Evolutionary conservation across 2,797 vertebrate species (phyloP).

Genomic region (Trematomus bernacchii): DNA sequence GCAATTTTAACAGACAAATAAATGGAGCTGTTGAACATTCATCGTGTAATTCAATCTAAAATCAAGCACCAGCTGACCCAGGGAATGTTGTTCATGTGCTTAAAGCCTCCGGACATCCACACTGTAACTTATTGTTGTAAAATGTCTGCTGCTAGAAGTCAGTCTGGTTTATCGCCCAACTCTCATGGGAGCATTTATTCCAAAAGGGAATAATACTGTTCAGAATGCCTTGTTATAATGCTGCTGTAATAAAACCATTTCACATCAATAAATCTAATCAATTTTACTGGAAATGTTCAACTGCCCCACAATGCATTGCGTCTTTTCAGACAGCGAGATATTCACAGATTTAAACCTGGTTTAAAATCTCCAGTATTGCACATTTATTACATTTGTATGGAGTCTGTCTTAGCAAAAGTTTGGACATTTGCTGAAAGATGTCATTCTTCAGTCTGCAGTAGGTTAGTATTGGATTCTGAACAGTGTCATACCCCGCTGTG

Average conservation of each 20-base stretch:
- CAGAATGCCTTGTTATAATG: too few species aligned
- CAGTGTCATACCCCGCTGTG: slow-evolving; percentile 91
- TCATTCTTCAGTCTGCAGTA: too few species aligned
- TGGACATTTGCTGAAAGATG: too few species aligned
- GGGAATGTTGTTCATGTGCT: slow-evolving; percentile 39
- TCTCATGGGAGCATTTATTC: background rate
- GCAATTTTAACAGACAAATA: background rate
- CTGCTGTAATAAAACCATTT: too few species aligned
- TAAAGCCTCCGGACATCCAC: slow-evolving; percentile 32
- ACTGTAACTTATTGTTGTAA: slow-evolving; percentile 24
- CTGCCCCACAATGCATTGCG: too few species aligned
- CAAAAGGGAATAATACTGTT: background rate
- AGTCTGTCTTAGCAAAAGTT: background rate
- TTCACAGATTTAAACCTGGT: background rate
- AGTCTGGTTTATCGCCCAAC: background rate
- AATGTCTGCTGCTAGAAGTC: background rate
- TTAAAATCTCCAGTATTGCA: background rate
- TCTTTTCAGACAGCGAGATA: too few species aligned
- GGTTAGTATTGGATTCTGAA: too few species aligned
- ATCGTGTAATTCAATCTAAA: slow-evolving; percentile 12
- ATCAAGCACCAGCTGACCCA: slow-evolving; percentile 22
- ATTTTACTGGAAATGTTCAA: too few species aligned
- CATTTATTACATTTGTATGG: background rate
- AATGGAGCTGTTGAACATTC: background rate
- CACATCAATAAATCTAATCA: too few species aligned